Conservation (phyloP, 2,113 vertebrate species). For the Trochalopteron elliotii region DNA sequence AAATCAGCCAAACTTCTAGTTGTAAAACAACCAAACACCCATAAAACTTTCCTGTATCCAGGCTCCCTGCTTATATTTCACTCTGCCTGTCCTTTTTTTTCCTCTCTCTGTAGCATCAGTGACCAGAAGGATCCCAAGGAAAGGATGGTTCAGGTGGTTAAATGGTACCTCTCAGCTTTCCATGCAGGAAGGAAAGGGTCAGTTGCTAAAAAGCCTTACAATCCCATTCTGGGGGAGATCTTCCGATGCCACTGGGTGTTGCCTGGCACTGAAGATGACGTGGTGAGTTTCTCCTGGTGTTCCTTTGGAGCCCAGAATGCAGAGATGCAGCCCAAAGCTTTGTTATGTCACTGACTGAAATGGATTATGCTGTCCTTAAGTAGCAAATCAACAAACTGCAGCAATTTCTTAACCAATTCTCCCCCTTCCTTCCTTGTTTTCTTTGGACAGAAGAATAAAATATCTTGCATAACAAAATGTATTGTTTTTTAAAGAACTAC, state of each 20-base stretch:
- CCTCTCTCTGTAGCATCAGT: constrained; percentile 82
- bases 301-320: neutral
- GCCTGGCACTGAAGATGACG: constrained; percentile 81
- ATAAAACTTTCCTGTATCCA: neutral
- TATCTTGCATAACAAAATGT: neutral
- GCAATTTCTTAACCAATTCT: neutral
- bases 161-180: constrained; percentile 98
- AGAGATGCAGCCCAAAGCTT: neutral
- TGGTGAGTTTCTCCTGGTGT: constrained; percentile 62
- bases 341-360: neutral
- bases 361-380: neutral
- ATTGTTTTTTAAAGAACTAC: neutral
- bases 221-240: constrained; percentile 95
- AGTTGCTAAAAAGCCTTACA: constrained; percentile 99
- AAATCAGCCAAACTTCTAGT: neutral
- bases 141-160: constrained; percentile 94
- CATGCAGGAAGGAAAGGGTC: constrained; percentile 98
- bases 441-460: neutral
- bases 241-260: constrained; percentile 96
- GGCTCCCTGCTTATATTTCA: neutral
- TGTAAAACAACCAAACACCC: neutral
- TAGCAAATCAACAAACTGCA: neutral
- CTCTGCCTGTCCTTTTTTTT: neutral
- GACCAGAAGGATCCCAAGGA: constrained; percentile 91
- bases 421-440: neutral